Base-by-base conservation (phyloP, 1,140 invertebrate species). In the Cardiocondyla obscurior region DNA sequence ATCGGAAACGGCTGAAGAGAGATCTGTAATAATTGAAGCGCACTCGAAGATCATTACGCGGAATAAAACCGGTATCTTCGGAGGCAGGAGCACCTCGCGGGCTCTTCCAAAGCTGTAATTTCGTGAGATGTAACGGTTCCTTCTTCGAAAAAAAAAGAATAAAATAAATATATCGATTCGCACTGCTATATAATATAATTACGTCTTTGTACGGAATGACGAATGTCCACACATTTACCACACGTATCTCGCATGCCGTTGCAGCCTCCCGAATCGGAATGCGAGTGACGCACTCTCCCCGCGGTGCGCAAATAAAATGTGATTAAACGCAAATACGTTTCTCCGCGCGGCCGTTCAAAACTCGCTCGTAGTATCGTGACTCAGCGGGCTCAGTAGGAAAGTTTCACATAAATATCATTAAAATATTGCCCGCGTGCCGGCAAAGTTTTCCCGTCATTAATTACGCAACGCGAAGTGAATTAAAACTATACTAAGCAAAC, bases 231-330 rank as follows among this genome's bases (percentile, higher is more conserved):
- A 22, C 30, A 19, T 76, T 73, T 64, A 76, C 73, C 73, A 58
- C 65, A 64, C 64, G 28, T 64, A 76, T 64, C 42, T 76, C 57
- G 72, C 72, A 12, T 64, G 72, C 39, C 39, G 28, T 46, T 33
- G 73, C 73, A 65, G 64, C 30, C 55, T 44, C 30, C 70, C 58
- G 30, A 76, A 64, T 64, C 44, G 58, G 73, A 76, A 64, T 65
- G 58, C 73, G 44, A 64, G 33, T 65, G 58, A 36, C 58, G 58
- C 58, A 65, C 25, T 25, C 10, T 22, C 33, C 16, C 16, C 49
- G 30, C 16, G 19, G n/a, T 30, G 46, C 58, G 58, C 42, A 36
- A 76, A 65, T 76, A 76, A 76, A 65, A 65, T 25, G 30, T 22
- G 57, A 76, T 64, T 46, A 64, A 46, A 60, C n/a, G 72, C 73